Conservation (phyloP, 2,888 invertebrate species). For the Ephialtes manifestator region DNA sequence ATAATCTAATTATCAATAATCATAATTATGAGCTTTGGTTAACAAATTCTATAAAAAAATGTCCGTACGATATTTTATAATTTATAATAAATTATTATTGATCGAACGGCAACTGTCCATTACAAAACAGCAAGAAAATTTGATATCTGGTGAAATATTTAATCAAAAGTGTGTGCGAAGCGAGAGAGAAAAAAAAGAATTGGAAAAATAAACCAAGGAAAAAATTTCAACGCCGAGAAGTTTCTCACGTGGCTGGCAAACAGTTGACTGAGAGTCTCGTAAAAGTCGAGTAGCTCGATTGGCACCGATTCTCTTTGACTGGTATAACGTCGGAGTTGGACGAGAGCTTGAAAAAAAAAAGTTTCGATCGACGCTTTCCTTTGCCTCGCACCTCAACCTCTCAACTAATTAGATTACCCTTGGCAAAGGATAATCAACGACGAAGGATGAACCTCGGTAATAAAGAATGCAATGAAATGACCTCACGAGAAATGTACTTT, state of each 20-base stretch:
- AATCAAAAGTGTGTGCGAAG: neutral
- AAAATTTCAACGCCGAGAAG: conserved; percentile 12
- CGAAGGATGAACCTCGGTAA: conserved; percentile 15
- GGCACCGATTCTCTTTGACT: conserved; percentile 59
- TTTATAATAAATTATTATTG: neutral
- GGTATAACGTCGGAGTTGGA: conserved; percentile 23
- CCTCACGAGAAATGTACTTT: conserved; percentile 51
- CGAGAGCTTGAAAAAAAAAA: conserved; percentile 9
- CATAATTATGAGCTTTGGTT: no score
- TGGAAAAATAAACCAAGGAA: conserved; percentile 4
- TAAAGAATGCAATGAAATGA: conserved; percentile 47
- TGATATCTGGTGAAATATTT: no score
- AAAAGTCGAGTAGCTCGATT: conserved; percentile 47
- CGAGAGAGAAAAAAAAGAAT: neutral
- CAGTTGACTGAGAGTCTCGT: conserved; percentile 19
- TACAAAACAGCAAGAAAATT: neutral
- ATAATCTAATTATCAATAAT: no score
- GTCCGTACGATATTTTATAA: neutral
- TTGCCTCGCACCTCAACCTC: conserved; percentile 51
- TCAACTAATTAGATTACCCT: conserved; percentile 58
- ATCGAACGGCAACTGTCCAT: neutral
- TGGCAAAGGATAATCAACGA: conserved; percentile 62
- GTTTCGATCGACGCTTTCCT: conserved; percentile 32
- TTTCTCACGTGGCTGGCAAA: conserved; percentile 1
- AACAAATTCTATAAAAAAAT: neutral